phyloP scores from a whole-genome alignment of 2,797 vertebrate genomes.

The Mallotus villosus region DNA sequence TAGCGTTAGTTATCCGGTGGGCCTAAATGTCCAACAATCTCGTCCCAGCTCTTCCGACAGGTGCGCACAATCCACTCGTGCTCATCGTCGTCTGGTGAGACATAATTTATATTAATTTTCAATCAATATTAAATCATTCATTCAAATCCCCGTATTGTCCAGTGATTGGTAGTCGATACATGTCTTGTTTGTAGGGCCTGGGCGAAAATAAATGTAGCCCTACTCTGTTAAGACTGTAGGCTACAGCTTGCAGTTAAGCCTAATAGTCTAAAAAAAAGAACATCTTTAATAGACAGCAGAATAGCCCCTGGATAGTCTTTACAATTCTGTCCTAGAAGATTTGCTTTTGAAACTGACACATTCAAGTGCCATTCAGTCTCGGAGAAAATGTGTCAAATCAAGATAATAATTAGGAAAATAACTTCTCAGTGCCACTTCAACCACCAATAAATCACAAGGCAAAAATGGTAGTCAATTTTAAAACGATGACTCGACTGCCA shows the following conservation, averaged over 20 bases:
- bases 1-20: not conserved
- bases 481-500: constrained; percentile 73
- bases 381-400: constrained; percentile 70
- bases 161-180: no score
- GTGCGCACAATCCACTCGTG: constrained; percentile 86
- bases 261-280: constrained; percentile 4
- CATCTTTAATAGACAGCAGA: constrained; percentile 40
- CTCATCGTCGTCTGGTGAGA: constrained; percentile 82
- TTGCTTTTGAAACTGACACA: constrained; percentile 40
- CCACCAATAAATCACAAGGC: constrained; percentile 71
- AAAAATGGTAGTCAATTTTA: constrained; percentile 57
- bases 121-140: constrained; percentile 21
- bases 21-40: constrained; percentile 41
- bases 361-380: constrained; percentile 63
- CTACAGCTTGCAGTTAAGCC: not conserved
- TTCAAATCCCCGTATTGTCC: no score
- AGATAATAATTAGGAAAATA: constrained; percentile 79
- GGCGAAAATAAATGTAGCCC: not conserved
- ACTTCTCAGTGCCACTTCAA: constrained; percentile 74
- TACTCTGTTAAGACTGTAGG: no score
- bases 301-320: constrained; percentile 25
- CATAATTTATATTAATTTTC: constrained; percentile 4
- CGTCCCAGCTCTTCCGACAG: constrained; percentile 82
- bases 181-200: not conserved
- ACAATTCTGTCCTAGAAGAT: constrained; percentile 58